phyloP scores from a whole-genome alignment of 53 echinoderm and acorn worm genomes.

The Glandiceps talaboti region DNA sequence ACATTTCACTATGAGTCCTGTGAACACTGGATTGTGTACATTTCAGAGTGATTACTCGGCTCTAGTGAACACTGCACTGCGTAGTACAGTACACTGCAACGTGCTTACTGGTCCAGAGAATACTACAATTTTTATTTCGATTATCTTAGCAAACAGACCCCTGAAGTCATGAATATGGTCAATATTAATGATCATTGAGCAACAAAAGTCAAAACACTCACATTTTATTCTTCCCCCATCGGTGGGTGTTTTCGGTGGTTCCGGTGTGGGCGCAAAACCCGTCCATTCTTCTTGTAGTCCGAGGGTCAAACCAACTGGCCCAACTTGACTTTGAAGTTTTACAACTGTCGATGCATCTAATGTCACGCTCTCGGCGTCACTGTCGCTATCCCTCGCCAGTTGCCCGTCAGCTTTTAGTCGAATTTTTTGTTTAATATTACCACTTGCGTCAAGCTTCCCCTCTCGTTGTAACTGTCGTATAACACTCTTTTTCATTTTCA shows the following conservation, averaged over 20 bases:
- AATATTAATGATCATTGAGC: too few species aligned
- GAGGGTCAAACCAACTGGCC: constrained; percentile 15
- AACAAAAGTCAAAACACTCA: too few species aligned
- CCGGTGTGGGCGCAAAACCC: constrained; percentile 28
- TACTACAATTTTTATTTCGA: too few species aligned
- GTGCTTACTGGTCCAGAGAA: too few species aligned
- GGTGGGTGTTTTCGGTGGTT: constrained; percentile 28
- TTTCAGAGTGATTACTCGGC: too few species aligned
- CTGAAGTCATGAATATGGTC: too few species aligned
- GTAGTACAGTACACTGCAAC: too few species aligned
- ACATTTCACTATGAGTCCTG: too few species aligned
- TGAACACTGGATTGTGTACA: too few species aligned
- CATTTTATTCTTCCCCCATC: constrained; percentile 11
- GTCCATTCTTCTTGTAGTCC: constrained; percentile 6
- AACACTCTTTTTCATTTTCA: not conserved
- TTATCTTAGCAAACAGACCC: too few species aligned
- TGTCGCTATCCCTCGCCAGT: constrained; percentile 45
- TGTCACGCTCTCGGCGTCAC: constrained; percentile 50
- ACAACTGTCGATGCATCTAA: constrained; percentile 40
- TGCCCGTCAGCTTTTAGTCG: constrained; percentile 59
- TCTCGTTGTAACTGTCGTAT: not conserved
- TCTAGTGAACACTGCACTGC: too few species aligned
- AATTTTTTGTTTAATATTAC: constrained; percentile 9
- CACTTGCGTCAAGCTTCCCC: not conserved
- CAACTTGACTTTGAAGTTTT: constrained; percentile 5